Evolutionary conservation across 2,113 vertebrate genomes (phyloP).

Genomic region (Phaetusa simplex): DNA sequence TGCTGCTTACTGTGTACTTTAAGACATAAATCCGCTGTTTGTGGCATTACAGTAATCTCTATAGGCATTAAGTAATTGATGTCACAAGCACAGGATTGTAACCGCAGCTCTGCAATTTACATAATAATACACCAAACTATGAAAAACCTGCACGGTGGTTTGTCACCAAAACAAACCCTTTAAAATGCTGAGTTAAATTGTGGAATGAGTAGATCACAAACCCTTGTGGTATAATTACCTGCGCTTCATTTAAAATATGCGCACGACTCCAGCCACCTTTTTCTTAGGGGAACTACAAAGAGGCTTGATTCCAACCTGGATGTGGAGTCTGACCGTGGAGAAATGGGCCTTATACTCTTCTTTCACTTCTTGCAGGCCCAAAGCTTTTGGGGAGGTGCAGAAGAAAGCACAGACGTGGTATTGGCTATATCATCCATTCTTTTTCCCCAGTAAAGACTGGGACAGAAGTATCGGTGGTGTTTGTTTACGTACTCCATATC

Average conservation of each 20-base stretch:
- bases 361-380: neutral
- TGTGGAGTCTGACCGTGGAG: neutral
- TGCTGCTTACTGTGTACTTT: constrained; percentile 35
- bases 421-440: neutral
- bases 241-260: neutral
- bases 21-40: constrained; percentile 45
- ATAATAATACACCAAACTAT: constrained; percentile 44
- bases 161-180: constrained; percentile 47
- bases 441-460: neutral
- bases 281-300: neutral
- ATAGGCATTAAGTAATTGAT: constrained; percentile 59
- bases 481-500: neutral
- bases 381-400: neutral
- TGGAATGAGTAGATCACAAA: neutral
- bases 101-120: constrained; percentile 50
- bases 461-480: neutral
- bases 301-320: neutral
- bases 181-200: neutral
- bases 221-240: neutral
- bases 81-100: constrained; percentile 57
- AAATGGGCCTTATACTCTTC: neutral
- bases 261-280: neutral
- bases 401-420: neutral
- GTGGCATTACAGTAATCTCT: constrained; percentile 51
- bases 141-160: constrained; percentile 13